Base-by-base conservation (phyloP, 2,113 vertebrate genomes). In the Melospiza georgiana region DNA sequence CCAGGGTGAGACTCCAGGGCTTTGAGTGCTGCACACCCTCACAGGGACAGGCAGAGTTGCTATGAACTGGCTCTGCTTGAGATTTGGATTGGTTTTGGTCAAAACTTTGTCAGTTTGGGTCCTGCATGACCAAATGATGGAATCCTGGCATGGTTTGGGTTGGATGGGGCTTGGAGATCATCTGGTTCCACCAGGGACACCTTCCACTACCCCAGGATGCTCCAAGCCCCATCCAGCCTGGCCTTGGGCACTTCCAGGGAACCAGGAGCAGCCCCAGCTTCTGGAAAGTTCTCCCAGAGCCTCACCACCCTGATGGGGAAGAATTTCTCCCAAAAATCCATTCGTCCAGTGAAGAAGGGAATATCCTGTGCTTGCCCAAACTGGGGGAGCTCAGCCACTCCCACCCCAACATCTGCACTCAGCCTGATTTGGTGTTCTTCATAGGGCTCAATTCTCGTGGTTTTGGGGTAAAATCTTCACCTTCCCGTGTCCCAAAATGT, bases 121-220 rank as follows among this genome's bases (percentile, higher is more conserved):
- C 41, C 35, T 69, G 68, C 43, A 31, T 2, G 15, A 49, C 5
- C n/a, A 51, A 66, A n/a, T 30, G 22, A 7, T 0, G 11, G 31
- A 65, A 8, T 11, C 11, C 2, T 15, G 33, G 59, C 11, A 0
- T 66, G 77, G 15, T 52, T 28, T 74, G 77, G 61, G 52, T 51
- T 24, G 44, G 44, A 44, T 9, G 13, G 27, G 22, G 1, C 11
- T 46, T 39, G 25, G 11, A n/a, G 16, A 10, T 23, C 28, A 4
- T 4, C 37, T 9, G 6, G 28, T 11, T 23, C 15, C 44, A 66
- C 2, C 68, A 33, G 31, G 6, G 31, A 17, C 49, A 44, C 5
- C 23, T 68, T 0, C 30, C 71, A 41, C 9, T 1, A 0, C 1
- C 30, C 46, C 62, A 68, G 39, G 46, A 0, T 39, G 61, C 13